Evolutionary conservation across 2,113 vertebrate genomes (phyloP).

Genomic region (Uropsilus gracilis): DNA sequence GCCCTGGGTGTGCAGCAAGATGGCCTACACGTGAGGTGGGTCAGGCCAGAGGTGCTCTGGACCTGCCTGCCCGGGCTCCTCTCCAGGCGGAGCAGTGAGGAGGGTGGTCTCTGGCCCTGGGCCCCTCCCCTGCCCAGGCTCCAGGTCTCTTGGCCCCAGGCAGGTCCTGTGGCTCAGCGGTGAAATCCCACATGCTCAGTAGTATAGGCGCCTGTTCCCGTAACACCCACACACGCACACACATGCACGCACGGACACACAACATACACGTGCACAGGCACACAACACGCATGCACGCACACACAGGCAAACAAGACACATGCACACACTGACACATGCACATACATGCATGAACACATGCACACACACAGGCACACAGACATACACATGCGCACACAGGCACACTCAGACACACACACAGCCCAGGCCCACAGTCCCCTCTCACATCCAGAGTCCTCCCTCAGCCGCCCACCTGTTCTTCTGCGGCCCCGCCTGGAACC

Average conservation of each 20-base stretch:
- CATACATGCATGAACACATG: neutral
- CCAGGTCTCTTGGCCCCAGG: constrained; percentile 54
- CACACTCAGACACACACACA: neutral
- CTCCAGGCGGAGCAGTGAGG: neutral
- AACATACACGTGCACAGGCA: no score
- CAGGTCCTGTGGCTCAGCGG: constrained; percentile 59
- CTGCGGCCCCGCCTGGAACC: neutral
- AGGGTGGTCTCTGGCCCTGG: neutral
- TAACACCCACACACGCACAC: neutral
- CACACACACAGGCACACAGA: neutral
- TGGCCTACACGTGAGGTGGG: constrained; percentile 74
- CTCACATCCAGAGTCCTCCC: neutral
- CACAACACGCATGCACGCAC: neutral
- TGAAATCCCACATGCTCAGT: constrained; percentile 38
- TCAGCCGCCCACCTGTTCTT: neutral
- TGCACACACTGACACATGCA: neutral
- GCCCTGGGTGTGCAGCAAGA: constrained; percentile 82
- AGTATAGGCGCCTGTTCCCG: neutral
- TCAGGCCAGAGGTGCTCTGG: neutral
- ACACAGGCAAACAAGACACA: neutral
- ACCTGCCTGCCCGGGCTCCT: neutral
- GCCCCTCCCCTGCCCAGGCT: neutral
- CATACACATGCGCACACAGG: neutral
- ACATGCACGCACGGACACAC: neutral
- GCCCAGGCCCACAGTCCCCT: neutral